Evolutionary conservation across 2,113 vertebrate genomes (phyloP).

Genomic region (Ciconia boyciana): DNA sequence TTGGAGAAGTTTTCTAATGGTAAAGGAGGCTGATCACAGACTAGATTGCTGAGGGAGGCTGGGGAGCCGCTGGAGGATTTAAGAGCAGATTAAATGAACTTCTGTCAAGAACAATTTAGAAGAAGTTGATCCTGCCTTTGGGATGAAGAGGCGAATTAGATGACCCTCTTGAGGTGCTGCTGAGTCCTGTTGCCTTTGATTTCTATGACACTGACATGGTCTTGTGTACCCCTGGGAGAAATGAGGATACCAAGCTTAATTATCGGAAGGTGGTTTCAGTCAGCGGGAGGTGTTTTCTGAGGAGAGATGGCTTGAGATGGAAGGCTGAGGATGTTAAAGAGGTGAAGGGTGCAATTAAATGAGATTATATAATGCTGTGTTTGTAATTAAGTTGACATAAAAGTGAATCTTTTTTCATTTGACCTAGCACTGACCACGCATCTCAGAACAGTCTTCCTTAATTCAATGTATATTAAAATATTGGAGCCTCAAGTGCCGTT

Average conservation of each 20-base stretch:
- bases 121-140: slow-evolving; percentile 46
- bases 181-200: slow-evolving; percentile 41
- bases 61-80: not conserved
- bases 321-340: not conserved
- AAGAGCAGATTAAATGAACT: slow-evolving; percentile 54
- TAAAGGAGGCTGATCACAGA: not conserved
- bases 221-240: not conserved
- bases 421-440: not conserved
- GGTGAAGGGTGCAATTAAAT: slow-evolving; percentile 23
- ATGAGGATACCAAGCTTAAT: not conserved
- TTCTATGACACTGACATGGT: not conserved
- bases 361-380: not conserved
- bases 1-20: slow-evolving; percentile 11
- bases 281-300: not conserved
- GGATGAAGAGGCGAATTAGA: not conserved
- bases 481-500: not conserved
- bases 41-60: slow-evolving; percentile 6
- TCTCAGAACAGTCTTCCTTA: not conserved
- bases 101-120: slow-evolving; percentile 50
- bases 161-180: slow-evolving; percentile 34
- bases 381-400: slow-evolving; percentile 20
- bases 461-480: not conserved
- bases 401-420: not conserved
- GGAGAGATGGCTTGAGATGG: not conserved
- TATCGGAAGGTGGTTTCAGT: not conserved